Evolutionary conservation across 2,113 vertebrate species (phyloP), one percentile per base, ranked within the genome.

Genomic region (Microtus pennsylvanicus): DNA sequence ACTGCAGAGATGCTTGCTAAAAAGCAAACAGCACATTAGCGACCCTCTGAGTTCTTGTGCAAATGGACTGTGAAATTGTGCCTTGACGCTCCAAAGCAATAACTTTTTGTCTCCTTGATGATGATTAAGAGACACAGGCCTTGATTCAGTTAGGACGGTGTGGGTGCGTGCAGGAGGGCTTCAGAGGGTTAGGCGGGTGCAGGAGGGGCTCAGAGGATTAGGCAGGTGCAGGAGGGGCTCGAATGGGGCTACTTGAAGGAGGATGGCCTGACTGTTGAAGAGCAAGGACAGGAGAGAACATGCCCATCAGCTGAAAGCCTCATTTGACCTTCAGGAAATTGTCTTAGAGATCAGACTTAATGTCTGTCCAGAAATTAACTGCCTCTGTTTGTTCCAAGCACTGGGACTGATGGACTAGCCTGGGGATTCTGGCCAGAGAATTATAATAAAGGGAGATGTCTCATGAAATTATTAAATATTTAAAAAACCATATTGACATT

Each of bases 31-130:
- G 97, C 96, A 82, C 96, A 98, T 98, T 98, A 98, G 96, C 88
- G 85, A 96, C 95, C 97, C 97, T 98, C 98, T 97, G 98, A 98
- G 98, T 98, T 98, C 98, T 98, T 97, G 95, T 98, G 98, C 96
- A 98, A 98, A 98, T 98, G 97, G 98, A 98, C 97, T 99, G 98
- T 98, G 98, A 99, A 98, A 98, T 98, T 98, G 98, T 97, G 96
- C 86, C 98, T 96, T 90, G 96, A 93, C 98, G 98, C 98, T 97
- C 96, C 55, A 83, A 88, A 95, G 83, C 94, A 97, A 87, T 97
- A 98, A 97, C 97, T 98, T 98, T 98, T 97, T 98, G 97, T 98
- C 93, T 98, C 91, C 87, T 97, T 97, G 96, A 98, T 97, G 97
- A 98, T 98, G 98, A 98, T 98, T 98, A 98, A 98, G 97, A 97